A percentile compares a stretch with the other conserved stretches of the same genome.
Conservation (phyloP, 2,888 invertebrate species). For the Phasia obesa region DNA sequence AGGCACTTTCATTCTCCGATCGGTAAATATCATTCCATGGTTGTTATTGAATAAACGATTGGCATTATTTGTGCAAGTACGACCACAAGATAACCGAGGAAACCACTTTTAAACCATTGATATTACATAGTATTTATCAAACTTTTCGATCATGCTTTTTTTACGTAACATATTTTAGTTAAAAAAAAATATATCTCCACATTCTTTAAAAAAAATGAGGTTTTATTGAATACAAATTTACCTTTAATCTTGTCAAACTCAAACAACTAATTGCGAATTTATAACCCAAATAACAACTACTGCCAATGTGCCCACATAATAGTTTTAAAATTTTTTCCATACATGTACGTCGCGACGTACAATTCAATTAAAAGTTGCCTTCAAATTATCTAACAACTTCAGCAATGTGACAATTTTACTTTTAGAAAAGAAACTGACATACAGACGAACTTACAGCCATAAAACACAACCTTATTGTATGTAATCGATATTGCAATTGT, state of each 20-base stretch:
- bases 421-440: neutral
- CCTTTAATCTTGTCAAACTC: neutral
- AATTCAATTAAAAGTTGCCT: conserved; percentile 56
- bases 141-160: no score
- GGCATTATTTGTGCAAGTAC: no score
- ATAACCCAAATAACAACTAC: conserved; percentile 41
- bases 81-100: no score
- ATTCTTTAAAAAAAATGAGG: neutral
- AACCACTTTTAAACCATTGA: no score
- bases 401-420: conserved; percentile 45
- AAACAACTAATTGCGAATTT: conserved; percentile 13
- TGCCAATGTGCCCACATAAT: conserved; percentile 28
- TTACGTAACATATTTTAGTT: no score
- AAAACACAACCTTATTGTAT: conserved; percentile 15
- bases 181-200: no score
- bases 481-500: conserved; percentile 36
- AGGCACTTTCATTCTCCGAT: no score
- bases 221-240: no score
- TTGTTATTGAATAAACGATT: no score
- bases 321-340: conserved; percentile 16
- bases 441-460: neutral
- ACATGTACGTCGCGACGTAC: neutral
- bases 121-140: no score
- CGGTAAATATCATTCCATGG: no score
- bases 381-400: conserved; percentile 54